Evolutionary conservation across 2,797 vertebrate genomes (phyloP).

Genomic region (Falco rusticolus): DNA sequence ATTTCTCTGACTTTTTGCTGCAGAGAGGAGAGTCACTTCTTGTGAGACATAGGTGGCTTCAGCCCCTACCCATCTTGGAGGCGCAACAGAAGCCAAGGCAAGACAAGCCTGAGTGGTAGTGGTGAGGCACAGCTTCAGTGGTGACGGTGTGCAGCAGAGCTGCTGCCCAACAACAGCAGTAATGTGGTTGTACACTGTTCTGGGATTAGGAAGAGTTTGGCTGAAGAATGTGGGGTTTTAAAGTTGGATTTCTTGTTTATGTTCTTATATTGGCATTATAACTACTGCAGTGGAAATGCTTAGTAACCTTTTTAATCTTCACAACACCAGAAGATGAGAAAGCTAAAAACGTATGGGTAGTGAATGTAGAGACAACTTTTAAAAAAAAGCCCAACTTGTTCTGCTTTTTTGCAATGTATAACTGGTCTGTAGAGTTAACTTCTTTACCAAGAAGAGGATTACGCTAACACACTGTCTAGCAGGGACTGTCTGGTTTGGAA

Average conservation of each 20-base stretch:
- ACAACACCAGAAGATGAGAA: neutral
- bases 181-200: rapidly evolving
- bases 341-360: neutral
- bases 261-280: neutral
- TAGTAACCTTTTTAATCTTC: neutral
- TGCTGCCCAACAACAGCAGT: rapidly evolving
- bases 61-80: neutral
- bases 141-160: rapidly evolving
- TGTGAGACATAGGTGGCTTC: neutral
- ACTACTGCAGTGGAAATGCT: neutral
- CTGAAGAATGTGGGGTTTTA: neutral
- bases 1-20: neutral
- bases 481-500: neutral
- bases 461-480: neutral
- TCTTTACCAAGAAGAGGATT: neutral
- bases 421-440: neutral
- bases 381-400: rapidly evolving
- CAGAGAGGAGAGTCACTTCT: neutral
- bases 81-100: neutral
- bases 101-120: neutral
- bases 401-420: neutral
- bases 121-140: neutral
- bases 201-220: neutral
- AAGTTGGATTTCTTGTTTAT: neutral
- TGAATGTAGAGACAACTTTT: neutral